A percentile compares a stretch with the other conserved stretches of the same genome.
These are phyloP conservation scores for Rhabdomys pumilio DNA, from an alignment of 2,797 vertebrate genomes.

Conservation along the genomic window DNA sequence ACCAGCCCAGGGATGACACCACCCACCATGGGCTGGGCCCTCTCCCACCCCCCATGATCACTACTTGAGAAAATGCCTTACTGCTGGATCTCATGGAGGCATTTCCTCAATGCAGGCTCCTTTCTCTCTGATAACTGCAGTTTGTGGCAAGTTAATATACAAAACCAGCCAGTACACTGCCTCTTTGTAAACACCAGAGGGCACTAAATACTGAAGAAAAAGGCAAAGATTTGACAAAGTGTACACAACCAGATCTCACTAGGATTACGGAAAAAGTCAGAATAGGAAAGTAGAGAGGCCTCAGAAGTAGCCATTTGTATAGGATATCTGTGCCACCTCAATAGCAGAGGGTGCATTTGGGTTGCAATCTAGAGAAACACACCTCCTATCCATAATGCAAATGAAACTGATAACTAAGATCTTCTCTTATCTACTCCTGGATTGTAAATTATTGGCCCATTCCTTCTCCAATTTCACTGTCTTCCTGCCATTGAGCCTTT, in stretches of 20 bases:
- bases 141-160: not conserved
- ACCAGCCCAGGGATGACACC: not conserved
- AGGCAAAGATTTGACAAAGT: not conserved
- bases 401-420: not conserved
- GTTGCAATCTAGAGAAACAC: conserved; percentile 10
- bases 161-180: not conserved
- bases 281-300: not conserved
- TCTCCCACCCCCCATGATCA: not conserved
- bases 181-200: conserved; percentile 78
- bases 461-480: not conserved
- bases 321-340: not conserved
- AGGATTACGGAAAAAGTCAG: conserved; percentile 54
- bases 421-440: not conserved
- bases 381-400: not conserved
- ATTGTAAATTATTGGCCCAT: not conserved
- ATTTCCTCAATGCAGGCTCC: no score
- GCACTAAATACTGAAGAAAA: conserved; percentile 71
- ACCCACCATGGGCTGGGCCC: not conserved
- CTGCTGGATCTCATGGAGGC: no score
- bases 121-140: not conserved
- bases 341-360: not conserved
- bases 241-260: not conserved
- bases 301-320: not conserved
- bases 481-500: not conserved
- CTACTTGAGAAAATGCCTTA: not conserved